phyloP scores from a whole-genome alignment of 2,797 vertebrate genomes.

The Sebastes kiyomatsui region DNA sequence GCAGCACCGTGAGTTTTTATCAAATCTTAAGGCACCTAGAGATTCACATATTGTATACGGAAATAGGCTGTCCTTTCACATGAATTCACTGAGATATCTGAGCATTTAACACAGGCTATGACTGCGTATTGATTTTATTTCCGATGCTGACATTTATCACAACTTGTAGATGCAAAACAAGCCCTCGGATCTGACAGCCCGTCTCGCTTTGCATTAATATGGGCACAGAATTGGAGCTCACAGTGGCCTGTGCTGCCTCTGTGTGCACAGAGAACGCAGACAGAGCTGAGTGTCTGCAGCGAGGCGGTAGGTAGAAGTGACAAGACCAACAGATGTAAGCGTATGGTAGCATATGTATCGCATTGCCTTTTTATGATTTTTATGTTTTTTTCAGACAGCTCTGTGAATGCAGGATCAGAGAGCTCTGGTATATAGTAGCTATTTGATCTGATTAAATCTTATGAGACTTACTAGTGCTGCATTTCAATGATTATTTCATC shows the following conservation, averaged over 20 bases:
- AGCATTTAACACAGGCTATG: neutral
- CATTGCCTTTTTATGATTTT: neutral
- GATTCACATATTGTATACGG: neutral
- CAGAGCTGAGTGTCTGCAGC: neutral
- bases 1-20: neutral
- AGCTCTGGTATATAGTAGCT: neutral
- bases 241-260: neutral
- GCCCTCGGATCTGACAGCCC: conserved; percentile 26
- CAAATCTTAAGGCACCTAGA: neutral
- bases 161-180: conserved; percentile 14
- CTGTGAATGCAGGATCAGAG: neutral
- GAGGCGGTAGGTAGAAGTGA: neutral
- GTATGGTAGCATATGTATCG: neutral
- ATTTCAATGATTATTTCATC: neutral
- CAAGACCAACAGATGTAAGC: conserved; percentile 22
- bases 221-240: neutral
- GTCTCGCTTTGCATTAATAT: conserved; percentile 12
- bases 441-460: neutral
- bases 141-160: conserved; percentile 21
- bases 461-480: neutral
- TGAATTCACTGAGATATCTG: neutral
- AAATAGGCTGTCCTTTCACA: neutral
- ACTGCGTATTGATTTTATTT: conserved; percentile 29
- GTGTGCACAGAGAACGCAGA: neutral
- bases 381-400: neutral